Evolutionary conservation across 2,797 vertebrate species (phyloP), one percentile per base, ranked within the genome.

Genomic region (Melanotaenia maccullochi): DNA sequence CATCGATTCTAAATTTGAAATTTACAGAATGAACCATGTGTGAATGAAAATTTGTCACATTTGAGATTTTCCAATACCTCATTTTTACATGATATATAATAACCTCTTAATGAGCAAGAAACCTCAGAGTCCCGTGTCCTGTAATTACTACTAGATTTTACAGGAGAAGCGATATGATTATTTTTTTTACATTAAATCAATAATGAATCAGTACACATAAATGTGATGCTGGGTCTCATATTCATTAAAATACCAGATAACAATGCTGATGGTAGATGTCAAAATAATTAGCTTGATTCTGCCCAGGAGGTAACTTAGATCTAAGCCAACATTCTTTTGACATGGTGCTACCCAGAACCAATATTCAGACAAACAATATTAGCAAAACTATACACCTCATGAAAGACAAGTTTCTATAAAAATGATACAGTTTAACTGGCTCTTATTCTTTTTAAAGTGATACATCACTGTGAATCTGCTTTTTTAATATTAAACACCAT

Each of bases 321-420:
- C 47, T 44, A 62, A 13, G 61, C 22, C 42, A 58, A 75, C 58
- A 77, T 66, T 55, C 44, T 30, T 75, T 32, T 57, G 16, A 74
- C 32, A 40, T 47, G 4, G 49, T 1, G 4, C 68, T 42, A 47
- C n/a, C 25, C 20, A 55, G 5, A 25, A 55, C 25, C 12, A 1
- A 67, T 44, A 18, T 63, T 60, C 11, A 32, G 13, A 16, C 51
- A 42, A 52, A 57, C 36, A 63, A 59, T 35, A 75, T 35, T 30
- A 74, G 25, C 2, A 44, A 51, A 81, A 60, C 11, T 12, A 35
- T 40, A 62, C 20, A 67, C 54, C 42, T 64, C 20, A 76, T 62
- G 36, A 72, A 73, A 84, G 65, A 66, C 68, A 70, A 66, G 44
- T 54, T 79, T 60, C 59, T 60, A 30, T 70, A 25, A 30, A 68